Evolutionary conservation across 2,797 vertebrate species (phyloP).

Genomic region (Heterohyrax brucei): DNA sequence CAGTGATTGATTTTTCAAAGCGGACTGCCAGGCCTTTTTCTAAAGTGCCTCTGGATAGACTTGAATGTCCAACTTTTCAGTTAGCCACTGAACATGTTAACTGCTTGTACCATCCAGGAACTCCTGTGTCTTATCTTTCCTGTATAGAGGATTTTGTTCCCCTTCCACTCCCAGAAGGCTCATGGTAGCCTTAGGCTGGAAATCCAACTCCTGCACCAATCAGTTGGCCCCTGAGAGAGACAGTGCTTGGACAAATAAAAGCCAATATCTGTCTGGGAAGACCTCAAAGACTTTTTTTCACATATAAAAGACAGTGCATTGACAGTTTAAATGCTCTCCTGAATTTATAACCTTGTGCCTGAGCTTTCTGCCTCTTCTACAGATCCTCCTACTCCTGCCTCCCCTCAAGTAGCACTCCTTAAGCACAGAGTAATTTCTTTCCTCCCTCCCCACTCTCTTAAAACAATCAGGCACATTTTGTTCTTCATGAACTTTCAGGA

Average conservation of each 20-base stretch:
- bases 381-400: background rate
- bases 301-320: background rate
- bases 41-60: background rate
- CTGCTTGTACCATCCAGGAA: background rate
- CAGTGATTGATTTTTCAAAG: background rate
- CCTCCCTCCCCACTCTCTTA: background rate
- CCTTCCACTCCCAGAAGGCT: background rate
- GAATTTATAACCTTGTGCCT: conserved; percentile 43
- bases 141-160: background rate
- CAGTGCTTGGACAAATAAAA: background rate
- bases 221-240: background rate
- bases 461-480: conserved; percentile 68
- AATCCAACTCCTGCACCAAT: background rate
- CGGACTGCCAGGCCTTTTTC: background rate
- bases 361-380: conserved; percentile 14
- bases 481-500: conserved; percentile 53
- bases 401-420: conserved; percentile 14
- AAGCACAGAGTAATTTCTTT: conserved; percentile 3
- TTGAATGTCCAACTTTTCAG: background rate
- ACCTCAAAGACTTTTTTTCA: background rate
- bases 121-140: background rate
- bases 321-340: conserved; percentile 3
- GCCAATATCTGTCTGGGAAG: background rate
- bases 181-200: background rate
- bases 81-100: background rate